Conservation (phyloP, 2,113 vertebrate genomes). For the Dipodomys merriami region DNA sequence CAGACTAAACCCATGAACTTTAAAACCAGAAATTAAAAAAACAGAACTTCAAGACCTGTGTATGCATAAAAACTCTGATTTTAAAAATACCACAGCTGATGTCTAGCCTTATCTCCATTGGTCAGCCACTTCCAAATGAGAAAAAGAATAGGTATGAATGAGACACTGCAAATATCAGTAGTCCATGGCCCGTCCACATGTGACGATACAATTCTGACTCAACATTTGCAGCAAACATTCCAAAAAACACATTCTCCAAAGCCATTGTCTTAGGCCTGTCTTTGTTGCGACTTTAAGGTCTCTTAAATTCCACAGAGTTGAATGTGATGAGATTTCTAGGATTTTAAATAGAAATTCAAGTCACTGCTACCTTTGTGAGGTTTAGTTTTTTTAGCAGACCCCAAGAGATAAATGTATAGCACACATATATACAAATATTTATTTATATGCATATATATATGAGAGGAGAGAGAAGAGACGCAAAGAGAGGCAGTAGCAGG, state of each 20-base stretch:
- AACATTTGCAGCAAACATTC: too few relatives aligned
- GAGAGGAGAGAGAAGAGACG: too few relatives aligned
- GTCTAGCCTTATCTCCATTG: neutral
- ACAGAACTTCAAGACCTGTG: neutral
- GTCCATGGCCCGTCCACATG: neutral
- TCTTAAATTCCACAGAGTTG: too few relatives aligned
- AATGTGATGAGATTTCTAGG: too few relatives aligned
- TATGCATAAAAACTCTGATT: neutral
- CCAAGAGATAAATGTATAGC: too few relatives aligned
- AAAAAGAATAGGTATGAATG: neutral
- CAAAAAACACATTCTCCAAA: neutral
- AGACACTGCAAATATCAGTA: neutral
- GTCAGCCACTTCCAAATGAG: neutral
- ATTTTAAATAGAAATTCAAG: too few relatives aligned
- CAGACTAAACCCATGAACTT: neutral
- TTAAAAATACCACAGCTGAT: neutral
- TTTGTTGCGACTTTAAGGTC: neutral
- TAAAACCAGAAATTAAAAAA: neutral
- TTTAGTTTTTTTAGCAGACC: too few relatives aligned
- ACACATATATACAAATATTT: too few relatives aligned
- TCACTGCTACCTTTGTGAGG: too few relatives aligned
- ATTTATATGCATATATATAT: too few relatives aligned
- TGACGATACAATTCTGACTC: neutral
- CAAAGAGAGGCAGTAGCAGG: too few relatives aligned
- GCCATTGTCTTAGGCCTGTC: neutral